Evolutionary conservation across 2,888 invertebrate genomes (phyloP), one percentile per base, ranked within the genome.

Genomic region (Philaethria dido): DNA sequence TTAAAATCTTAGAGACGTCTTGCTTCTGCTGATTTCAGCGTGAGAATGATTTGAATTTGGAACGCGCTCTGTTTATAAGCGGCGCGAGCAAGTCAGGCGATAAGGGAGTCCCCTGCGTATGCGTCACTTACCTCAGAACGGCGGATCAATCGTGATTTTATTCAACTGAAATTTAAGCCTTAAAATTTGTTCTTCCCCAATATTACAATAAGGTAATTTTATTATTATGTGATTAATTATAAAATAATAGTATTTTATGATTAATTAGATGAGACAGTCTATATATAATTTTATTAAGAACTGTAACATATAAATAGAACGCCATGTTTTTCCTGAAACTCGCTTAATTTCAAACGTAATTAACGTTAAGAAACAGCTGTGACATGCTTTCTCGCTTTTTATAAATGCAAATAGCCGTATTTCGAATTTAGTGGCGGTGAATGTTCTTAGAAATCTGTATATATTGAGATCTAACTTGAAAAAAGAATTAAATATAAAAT

Each of bases 101-200:
- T 79, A 73, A 75, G 78, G 79, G 78, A 77, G 74, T 77, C 79
- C 81, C 80, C 78, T 72, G 60, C 48, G 68, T 39, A 71, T 80
- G 78, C 75, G 78, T 82, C 81, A 81, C 61, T 77, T 78, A 78
- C 9, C n/a, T 50, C 29, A 8, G 16, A 50, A 16, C 16, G 16
- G 50, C 50, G 50, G 29, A 50, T 50, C 50, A 29, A 50, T 54
- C 22, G 33, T 60, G 29, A 45, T 60, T 60, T 60, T 16, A 45
- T 11, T 45, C 25, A 11, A 45, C n/a, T 44, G 6, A 29, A 44
- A 18, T 8, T 13, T 6, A 22, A 57, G n/a, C 39, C 1, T 13
- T 45, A 18, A 36, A 36, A 36, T 20, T 59, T 64, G 64, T 71
- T 71, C 52, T 64, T 69, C 69, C 64, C 69, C 66, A 57, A 42